A percentile compares a stretch with the other conserved stretches of the same genome.
These are phyloP conservation scores for Helicolenus hilgendorfi DNA, from an alignment of 2,797 vertebrate species.

Conservation along the genomic window DNA sequence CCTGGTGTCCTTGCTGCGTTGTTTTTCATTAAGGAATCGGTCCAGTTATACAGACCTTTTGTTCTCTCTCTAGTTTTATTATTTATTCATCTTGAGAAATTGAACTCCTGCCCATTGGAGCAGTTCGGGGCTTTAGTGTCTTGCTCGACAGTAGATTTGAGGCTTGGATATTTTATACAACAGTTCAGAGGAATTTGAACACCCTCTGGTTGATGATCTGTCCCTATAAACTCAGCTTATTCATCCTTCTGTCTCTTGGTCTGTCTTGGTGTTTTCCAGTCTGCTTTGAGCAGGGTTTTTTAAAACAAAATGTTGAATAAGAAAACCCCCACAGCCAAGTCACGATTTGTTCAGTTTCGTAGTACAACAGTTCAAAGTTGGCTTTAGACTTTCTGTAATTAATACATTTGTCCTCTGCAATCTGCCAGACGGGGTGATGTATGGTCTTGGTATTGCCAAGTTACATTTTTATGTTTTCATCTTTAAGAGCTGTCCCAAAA, in stretches of 20 bases:
- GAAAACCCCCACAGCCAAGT: background rate
- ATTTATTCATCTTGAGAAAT: conserved; percentile 54
- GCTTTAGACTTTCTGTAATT: background rate
- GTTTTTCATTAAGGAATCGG: conserved; percentile 11
- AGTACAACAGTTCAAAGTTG: background rate
- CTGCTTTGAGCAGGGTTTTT: background rate
- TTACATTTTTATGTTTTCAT: background rate
- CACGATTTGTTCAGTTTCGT: background rate
- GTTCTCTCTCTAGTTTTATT: conserved; percentile 29
- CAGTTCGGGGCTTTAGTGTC: conserved; percentile 22
- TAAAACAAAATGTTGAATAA: background rate
- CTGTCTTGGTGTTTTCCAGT: background rate
- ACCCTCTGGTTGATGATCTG: background rate
- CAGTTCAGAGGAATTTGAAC: background rate
- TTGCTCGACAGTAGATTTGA: background rate
- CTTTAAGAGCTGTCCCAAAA: background rate
- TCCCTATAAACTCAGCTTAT: background rate
- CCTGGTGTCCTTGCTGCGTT: background rate
- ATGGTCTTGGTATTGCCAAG: background rate
- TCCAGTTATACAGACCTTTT: conserved; percentile 12
- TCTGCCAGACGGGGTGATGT: background rate
- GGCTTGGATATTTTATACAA: background rate
- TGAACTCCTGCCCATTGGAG: conserved; percentile 11
- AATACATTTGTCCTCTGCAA: background rate
- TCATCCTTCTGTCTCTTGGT: background rate